phyloP scores from a whole-genome alignment of 2,113 vertebrate species.

The Trichechus manatus region DNA sequence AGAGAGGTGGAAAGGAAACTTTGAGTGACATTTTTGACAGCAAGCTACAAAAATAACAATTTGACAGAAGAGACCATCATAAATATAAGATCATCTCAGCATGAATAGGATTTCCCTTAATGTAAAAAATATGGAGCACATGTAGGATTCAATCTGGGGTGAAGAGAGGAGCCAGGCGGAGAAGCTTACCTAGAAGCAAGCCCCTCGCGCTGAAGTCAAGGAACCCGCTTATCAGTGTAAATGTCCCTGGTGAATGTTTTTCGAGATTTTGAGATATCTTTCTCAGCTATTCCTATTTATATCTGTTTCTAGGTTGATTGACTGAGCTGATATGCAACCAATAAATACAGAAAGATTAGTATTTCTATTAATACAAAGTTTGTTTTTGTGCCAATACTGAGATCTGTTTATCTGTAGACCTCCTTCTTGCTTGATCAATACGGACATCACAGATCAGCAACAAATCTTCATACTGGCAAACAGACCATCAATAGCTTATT shows the following conservation, averaged over 20 bases:
- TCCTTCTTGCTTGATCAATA: constrained; percentile 83
- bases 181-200: background rate
- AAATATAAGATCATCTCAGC: constrained; percentile 74
- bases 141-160: constrained; percentile 3
- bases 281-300: constrained; percentile 35
- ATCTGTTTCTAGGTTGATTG: constrained; percentile 60
- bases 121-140: constrained; percentile 55
- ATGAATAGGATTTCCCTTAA: constrained; percentile 71
- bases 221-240: constrained; percentile 60
- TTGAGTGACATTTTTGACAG: constrained; percentile 81
- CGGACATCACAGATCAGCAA: constrained; percentile 84
- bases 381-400: constrained; percentile 49
- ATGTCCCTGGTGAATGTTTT: constrained; percentile 69
- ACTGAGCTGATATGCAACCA: constrained; percentile 38
- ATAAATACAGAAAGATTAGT: constrained; percentile 68
- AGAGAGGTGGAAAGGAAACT: constrained; percentile 75
- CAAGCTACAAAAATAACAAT: constrained; percentile 85
- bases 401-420: constrained; percentile 78
- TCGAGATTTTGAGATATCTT: background rate
- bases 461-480: constrained; percentile 86
- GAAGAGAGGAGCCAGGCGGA: background rate
- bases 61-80: constrained; percentile 81
- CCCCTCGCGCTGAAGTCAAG: background rate
- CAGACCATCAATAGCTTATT: constrained; percentile 86
- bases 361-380: constrained; percentile 60